A percentile compares a stretch with the other conserved stretches of the same genome.
Conservation (phyloP, 2,113 vertebrate genomes). For the Atrichornis clamosus region DNA sequence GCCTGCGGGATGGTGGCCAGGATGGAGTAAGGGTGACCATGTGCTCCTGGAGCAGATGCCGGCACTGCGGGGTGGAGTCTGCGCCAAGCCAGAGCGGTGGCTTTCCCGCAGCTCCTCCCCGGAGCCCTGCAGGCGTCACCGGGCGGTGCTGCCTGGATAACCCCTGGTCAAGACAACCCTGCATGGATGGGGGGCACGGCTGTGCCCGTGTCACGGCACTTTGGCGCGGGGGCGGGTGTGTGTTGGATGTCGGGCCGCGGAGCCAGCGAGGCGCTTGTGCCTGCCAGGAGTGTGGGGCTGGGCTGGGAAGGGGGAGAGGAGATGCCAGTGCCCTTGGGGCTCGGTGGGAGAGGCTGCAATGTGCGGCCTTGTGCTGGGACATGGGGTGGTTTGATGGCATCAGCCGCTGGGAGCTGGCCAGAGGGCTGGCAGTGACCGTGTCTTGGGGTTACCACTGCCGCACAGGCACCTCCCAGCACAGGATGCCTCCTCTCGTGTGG, state of each 20-base stretch:
- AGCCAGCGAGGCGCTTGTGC: fast-evolving
- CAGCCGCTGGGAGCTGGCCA: neutral
- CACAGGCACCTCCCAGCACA: fast-evolving
- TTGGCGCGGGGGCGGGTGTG: neutral
- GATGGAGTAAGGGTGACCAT: neutral
- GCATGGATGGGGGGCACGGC: fast-evolving
- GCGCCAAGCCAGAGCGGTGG: fast-evolving
- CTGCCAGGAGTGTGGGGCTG: fast-evolving
- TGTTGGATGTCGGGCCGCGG: fast-evolving
- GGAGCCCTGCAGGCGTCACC: neutral
- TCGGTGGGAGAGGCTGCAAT: neutral
- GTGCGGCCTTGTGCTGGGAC: fast-evolving
- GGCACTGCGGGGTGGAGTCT: neutral
- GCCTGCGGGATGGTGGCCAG: neutral
- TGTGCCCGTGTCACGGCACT: fast-evolving
- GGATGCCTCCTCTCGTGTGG: neutral
- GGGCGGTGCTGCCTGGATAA: neutral
- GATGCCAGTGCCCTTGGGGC: neutral
- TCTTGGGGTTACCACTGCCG: fast-evolving
- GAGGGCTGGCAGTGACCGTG: neutral
- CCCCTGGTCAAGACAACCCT: neutral
- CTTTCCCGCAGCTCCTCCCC: neutral
- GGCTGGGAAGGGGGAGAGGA: neutral
- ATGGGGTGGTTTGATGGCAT: neutral
- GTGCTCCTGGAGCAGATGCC: neutral